A percentile compares a stretch with the other conserved stretches of the same genome.
Conservation (phyloP, 2,113 vertebrate species). For the Tympanuchus pallidicinctus region DNA sequence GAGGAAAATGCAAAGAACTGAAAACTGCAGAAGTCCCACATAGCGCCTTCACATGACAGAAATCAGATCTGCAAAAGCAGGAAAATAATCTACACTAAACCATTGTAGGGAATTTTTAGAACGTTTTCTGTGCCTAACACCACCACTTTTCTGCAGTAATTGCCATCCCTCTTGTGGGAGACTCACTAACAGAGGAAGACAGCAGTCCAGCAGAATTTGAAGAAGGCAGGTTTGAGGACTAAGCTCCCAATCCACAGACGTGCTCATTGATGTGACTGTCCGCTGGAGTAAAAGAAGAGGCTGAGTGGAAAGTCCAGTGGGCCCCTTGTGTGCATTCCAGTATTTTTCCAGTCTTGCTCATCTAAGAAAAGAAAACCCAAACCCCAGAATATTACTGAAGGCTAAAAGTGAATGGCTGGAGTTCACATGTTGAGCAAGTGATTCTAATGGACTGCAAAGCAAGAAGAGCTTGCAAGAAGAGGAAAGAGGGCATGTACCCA, state of each 20-base stretch:
- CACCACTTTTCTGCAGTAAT: not conserved
- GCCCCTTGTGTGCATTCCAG: not conserved
- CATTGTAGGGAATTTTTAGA: not conserved
- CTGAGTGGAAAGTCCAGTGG: not conserved
- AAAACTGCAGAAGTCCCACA: not conserved
- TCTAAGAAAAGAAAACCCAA: not conserved
- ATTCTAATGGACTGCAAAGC: not conserved
- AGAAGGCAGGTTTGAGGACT: not conserved
- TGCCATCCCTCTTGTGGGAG: not conserved
- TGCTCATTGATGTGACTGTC: not conserved
- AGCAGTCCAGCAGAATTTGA: not conserved
- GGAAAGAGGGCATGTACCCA: not conserved
- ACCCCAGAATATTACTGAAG: not conserved
- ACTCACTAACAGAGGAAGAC: not conserved
- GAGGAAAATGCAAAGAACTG: not conserved
- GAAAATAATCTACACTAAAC: not conserved
- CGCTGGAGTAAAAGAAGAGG: not conserved
- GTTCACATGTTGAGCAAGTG: not conserved
- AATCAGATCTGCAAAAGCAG: slow-evolving; percentile 3
- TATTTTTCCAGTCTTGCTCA: not conserved
- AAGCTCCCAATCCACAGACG: not conserved
- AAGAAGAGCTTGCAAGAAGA: not conserved
- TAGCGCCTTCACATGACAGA: not conserved
- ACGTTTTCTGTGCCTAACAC: not conserved
- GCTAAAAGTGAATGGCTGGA: not conserved